Evolutionary conservation across 2,888 invertebrate species (phyloP), one percentile per base, ranked within the genome.

Genomic region (Onthophagus sagittarius): DNA sequence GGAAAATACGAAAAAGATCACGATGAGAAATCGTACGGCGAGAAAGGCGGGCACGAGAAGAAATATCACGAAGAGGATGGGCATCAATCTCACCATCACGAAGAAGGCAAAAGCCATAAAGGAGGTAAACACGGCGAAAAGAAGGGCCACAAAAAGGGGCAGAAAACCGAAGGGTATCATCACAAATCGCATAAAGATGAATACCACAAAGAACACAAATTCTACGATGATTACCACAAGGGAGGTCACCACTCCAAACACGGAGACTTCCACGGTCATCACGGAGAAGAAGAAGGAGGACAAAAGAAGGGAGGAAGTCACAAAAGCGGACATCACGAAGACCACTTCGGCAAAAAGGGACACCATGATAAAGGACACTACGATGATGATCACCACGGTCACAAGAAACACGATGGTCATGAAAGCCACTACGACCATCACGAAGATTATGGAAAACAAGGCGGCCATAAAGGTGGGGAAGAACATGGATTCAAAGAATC

Each of bases 191-290:
- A 92, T 85, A 92, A 92, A 82, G 93, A 93, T 80, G 93, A 93
- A 82, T 93, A 90, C 84, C 91, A 92, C 83, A 93, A 91, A 80
- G 92, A 93, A 81, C 93, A 93, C 85, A 92, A 92, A 82, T 92
- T 93, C 87, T 93, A 93, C 85, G 92, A 92, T 78, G 91, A 92
- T 83, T 89, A 86, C 80, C 94, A 94, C 79, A 93, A 93, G 80
- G 91, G 91, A 63, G 94, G 92, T 0, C 93, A 93, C 79, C 93
- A 94, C 83, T 92, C 93, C 82, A 93, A 94, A 81, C 93, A 94
- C 81, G 94, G 94, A 75, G 92, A 90, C 53, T 91, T 90, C 84
- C 92, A 94, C 82, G 93, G 94, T 82, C 92, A 91, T 81, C 92
- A 93, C 79, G 93, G 91, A 32, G 92, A 93, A 85, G 72, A 75